Conservation (phyloP, 2,113 vertebrate genomes). For the Pygoscelis antarcticus region DNA sequence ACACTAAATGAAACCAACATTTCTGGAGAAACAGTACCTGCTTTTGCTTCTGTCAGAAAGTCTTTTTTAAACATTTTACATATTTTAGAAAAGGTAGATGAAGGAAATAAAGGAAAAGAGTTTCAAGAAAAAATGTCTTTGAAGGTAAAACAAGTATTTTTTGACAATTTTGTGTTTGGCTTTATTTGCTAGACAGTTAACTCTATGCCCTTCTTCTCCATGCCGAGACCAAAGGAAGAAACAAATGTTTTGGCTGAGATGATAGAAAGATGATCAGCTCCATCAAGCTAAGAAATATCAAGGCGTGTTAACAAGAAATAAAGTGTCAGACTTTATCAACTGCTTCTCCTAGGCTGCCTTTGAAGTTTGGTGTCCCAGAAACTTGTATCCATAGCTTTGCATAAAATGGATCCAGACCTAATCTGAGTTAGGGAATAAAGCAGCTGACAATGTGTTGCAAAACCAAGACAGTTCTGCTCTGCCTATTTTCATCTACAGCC, state of each 20-base stretch:
- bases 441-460: neutral
- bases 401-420: neutral
- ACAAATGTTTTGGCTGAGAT: neutral
- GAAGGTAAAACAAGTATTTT: neutral
- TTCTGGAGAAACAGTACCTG: neutral
- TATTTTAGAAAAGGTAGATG: neutral
- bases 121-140: neutral
- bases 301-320: neutral
- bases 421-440: neutral
- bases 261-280: neutral
- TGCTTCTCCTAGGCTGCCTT: neutral
- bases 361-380: neutral
- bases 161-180: neutral
- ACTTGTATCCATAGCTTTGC: neutral
- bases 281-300: neutral
- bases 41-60: neutral
- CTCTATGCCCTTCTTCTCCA: neutral
- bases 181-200: neutral
- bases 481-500: neutral
- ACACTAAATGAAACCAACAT: neutral
- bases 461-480: neutral
- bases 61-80: neutral
- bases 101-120: neutral
- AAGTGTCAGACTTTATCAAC: neutral
- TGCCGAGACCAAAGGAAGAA: neutral